Evolutionary conservation across 2,888 invertebrate genomes (phyloP), one percentile per base, ranked within the genome.

Genomic region (Chrysomela aeneicollis): DNA sequence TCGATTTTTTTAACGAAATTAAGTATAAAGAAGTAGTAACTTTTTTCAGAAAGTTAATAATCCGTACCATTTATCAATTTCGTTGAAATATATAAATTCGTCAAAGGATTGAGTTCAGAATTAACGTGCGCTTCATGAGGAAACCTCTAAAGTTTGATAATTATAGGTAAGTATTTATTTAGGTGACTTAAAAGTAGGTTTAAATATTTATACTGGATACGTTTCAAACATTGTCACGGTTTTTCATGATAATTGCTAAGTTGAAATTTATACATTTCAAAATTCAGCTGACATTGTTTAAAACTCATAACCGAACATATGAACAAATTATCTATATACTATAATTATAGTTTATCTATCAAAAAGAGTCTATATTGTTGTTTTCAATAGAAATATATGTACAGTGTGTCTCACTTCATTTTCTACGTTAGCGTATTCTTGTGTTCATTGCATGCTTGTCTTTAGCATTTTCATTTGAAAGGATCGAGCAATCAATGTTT

Each of bases 91-190:
- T 26, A 26, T 10, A 54, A 10, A 22, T 42, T 18, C 17, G 6
- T 58, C 18, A 22, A 26, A 26, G n/a, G n/a, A 4, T 49, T 51
- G 4, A 12, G 42, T 42, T 42, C 9, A 10, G 42, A 42, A 42
- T n/a, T 3, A 4, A 42, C 3, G 12, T n/a, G 42, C 42, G 6
- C 42, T 12, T 15, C 42, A 15, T n/a, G n/a, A 42, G 26, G 32
- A 54, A 62, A 58, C 35, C 26, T 42, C 50, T 15, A 15, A 42
- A 42, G n/a, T 42, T 15, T 42, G n/a, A 42, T 42, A 4, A 42
- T 42, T 42, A 6, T 42, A 70, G 72, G 71, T 73, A 73, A 66
- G 71, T 73, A 73, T 70, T 68, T 64, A 62, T 65, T 62, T 66
- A 70, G 70, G 72, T 63, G 70, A 73, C 72, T 72, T 72, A 73